These are phyloP conservation scores for Bemisia tabaci DNA, from an alignment of 1,140 invertebrate genomes.

Conservation along the genomic window DNA sequence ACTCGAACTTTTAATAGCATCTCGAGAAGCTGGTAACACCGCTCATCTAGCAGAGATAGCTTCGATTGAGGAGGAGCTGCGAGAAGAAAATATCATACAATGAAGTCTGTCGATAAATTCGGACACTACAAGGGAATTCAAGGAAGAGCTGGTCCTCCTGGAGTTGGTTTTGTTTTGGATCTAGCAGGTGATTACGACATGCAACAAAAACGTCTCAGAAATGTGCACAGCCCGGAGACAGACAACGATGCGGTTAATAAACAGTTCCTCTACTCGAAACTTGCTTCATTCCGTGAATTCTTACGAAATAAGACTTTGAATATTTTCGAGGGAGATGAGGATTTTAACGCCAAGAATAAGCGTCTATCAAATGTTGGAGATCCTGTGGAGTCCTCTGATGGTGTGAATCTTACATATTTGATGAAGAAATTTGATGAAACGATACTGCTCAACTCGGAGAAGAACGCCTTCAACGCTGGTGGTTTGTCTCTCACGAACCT, in stretches of 20 bases:
- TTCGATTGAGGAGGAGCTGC: not conserved
- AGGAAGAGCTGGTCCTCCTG: not conserved
- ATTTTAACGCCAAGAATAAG: not conserved
- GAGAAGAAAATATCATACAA: slow-evolving; percentile 14
- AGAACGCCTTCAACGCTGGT: too few species aligned
- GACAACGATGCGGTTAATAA: not conserved
- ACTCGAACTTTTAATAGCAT: not conserved
- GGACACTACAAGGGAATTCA: not conserved
- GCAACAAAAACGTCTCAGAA: not conserved
- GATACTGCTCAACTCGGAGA: too few species aligned
- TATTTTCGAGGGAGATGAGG: not conserved
- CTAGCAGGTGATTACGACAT: not conserved
- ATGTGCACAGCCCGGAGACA: not conserved
- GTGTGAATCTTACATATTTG: not conserved
- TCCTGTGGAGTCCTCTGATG: not conserved
- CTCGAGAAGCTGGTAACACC: not conserved
- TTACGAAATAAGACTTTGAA: not conserved
- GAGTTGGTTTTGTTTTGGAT: not conserved
- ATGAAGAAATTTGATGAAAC: too few species aligned
- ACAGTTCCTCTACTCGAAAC: not conserved
- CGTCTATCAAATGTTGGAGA: not conserved
- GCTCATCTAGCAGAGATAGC: not conserved
- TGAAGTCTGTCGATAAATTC: not conserved
- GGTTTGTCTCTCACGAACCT: too few species aligned
- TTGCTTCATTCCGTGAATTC: not conserved